phyloP scores from a whole-genome alignment of 2,888 invertebrate genomes.

The Busseola fusca region DNA sequence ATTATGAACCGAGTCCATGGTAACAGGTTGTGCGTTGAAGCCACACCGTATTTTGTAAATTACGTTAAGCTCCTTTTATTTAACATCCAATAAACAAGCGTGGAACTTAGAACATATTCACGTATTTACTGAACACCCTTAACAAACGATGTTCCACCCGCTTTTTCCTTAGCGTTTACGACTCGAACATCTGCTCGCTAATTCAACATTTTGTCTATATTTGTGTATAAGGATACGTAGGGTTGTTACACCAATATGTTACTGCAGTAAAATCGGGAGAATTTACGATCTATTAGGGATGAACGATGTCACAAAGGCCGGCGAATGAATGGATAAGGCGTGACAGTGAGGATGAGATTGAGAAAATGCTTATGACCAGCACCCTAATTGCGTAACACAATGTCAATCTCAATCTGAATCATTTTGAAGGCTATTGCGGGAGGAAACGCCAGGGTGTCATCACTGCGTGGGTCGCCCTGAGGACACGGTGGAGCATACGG shows the following conservation, averaged over 20 bases:
- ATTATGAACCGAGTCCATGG: not conserved
- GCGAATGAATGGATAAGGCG: conserved; percentile 15
- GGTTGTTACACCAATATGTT: conserved; percentile 43
- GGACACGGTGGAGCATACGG: too few relatives aligned
- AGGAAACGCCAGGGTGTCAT: too few relatives aligned
- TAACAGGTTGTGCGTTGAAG: not conserved
- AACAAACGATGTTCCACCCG: conserved; percentile 15
- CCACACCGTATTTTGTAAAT: not conserved
- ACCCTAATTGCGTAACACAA: too few relatives aligned
- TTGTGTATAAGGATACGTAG: conserved; percentile 26
- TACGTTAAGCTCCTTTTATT: not conserved
- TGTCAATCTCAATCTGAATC: too few relatives aligned
- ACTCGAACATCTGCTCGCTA: conserved; percentile 43
- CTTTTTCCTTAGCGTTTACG: conserved; percentile 49
- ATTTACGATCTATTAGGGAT: conserved; percentile 37
- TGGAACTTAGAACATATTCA: not conserved
- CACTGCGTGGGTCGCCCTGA: too few relatives aligned
- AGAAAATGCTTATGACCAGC: not conserved
- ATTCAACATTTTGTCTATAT: conserved; percentile 51
- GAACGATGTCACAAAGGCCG: conserved; percentile 25
- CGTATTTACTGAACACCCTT: conserved; percentile 9
- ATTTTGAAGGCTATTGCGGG: too few relatives aligned
- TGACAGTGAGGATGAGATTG: not conserved
- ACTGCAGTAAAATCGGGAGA: conserved; percentile 44
- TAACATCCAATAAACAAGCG: not conserved